These are phyloP conservation scores for Perca fluviatilis DNA, from an alignment of 2,113 vertebrate species.

Conservation along the genomic window DNA sequence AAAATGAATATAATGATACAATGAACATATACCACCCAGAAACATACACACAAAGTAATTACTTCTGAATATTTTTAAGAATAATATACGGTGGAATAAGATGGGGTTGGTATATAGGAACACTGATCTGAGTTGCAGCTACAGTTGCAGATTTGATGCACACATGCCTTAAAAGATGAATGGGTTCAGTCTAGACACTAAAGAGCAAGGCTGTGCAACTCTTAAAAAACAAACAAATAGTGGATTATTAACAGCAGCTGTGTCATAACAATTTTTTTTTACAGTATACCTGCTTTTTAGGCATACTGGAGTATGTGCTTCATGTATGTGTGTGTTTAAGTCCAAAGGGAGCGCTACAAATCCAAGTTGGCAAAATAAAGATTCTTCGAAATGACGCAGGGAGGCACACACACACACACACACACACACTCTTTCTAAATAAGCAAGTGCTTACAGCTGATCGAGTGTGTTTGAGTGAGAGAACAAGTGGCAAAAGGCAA, in stretches of 20 bases:
- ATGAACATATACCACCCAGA: not conserved
- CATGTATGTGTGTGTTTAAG: slow-evolving; percentile 13
- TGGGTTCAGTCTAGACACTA: not conserved
- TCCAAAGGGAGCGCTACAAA: not conserved
- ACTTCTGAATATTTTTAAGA: not conserved
- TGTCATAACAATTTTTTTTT: not conserved
- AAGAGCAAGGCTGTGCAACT: not conserved
- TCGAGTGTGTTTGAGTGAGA: slow-evolving; percentile 53
- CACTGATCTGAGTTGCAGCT: not conserved
- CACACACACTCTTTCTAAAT: not conserved
- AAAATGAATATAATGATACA: slow-evolving; percentile 8
- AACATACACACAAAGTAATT: not conserved
- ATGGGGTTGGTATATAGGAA: not conserved
- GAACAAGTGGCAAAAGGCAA: slow-evolving; percentile 31
- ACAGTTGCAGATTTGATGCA: not conserved
- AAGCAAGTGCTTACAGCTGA: slow-evolving; percentile 47
- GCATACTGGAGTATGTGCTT: not conserved
- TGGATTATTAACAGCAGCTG: not conserved
- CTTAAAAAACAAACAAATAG: not conserved
- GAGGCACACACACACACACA: not conserved
- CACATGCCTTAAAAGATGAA: slow-evolving; percentile 5
- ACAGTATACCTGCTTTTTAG: not conserved
- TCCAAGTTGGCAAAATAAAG: not conserved
- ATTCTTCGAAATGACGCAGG: not conserved
- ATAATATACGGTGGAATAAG: not conserved